Base-by-base conservation (phyloP, 1,140 invertebrate genomes). In the Himalopsyche phryganea region DNA sequence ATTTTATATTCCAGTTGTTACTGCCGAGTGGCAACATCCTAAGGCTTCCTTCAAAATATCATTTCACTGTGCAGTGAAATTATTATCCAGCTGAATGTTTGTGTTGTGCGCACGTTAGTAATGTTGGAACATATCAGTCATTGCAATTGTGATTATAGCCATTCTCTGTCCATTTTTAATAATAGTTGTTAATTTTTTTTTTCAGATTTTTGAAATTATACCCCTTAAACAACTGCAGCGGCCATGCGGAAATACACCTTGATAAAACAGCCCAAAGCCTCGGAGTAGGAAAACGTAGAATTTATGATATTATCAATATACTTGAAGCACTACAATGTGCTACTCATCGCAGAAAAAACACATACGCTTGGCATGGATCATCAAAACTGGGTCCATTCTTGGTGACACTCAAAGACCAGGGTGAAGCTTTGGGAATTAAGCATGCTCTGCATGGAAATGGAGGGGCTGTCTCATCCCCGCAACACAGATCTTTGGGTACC, bases 291-390 rank as follows among this genome's bases (percentile, higher is more conserved):
- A 82, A 87, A 64, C 69, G 87, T 42, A 77, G 87, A 67, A 85
- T 89, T 69, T 89, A 89, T 75, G 87, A 89, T 66, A 89, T 89
- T 55, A 85, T 89, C 32, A 89, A 88, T 74, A 85, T 89, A 45
- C 69, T 88, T 45, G 86, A 88, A 68, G 85, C 86, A 68, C 79
- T 88, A 63, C 81, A 87, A 66, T 85, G 86, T 74, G 82, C 86
- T 18, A 81, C 81, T 9, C 78, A 83, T 61, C 78, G 80, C 65
- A 75, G 78, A 32, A 84, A 83, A 68, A 83, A 84, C 68, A 80
- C 78, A 35, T 84, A 84, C 65, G 66, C 77, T 7, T 84, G 82
- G 82, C 79, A 80, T 71, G 82, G 81, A 47, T 73, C 71, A 11
- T 66, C 73, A 65, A 71, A 74, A 65, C 61, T 79, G 52, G 71